Evolutionary conservation across 2,797 vertebrate genomes (phyloP).

Genomic region (Lindbergichthys nudifrons): DNA sequence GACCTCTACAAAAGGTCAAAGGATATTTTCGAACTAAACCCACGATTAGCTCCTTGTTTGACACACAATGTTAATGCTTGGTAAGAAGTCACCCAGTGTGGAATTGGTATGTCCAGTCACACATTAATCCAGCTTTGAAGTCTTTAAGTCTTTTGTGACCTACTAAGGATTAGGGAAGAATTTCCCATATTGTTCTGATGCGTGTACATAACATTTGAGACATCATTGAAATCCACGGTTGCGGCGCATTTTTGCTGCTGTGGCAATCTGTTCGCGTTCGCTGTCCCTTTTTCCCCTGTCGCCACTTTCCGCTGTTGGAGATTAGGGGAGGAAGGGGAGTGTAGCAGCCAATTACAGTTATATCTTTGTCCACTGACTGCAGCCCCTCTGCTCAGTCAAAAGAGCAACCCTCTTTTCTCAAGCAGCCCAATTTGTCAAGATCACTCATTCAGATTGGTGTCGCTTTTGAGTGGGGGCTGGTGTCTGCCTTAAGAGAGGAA

Average conservation of each 20-base stretch:
- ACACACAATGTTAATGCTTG: conserved; percentile 76
- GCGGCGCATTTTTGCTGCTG: conserved; percentile 48
- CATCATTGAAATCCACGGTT: conserved; percentile 45
- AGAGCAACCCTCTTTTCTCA: conserved; percentile 51
- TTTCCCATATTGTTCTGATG: conserved; percentile 71
- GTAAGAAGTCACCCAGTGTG: conserved; percentile 77
- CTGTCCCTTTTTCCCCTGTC: conserved; percentile 49
- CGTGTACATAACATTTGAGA: conserved; percentile 61
- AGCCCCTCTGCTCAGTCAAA: conserved; percentile 62
- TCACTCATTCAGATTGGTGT: conserved; percentile 81
- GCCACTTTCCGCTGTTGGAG: conserved; percentile 58
- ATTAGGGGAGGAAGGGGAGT: conserved; percentile 70
- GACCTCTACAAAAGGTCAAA: conserved; percentile 82
- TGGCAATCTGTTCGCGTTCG: conserved; percentile 39
- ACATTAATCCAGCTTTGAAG: conserved; percentile 82
- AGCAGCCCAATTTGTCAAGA: conserved; percentile 81
- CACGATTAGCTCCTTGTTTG: conserved; percentile 81
- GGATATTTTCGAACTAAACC: conserved; percentile 82
- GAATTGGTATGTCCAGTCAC: conserved; percentile 80
- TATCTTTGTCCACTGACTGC: conserved; percentile 78
- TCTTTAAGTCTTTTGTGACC: conserved; percentile 78
- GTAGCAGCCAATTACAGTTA: conserved; percentile 80
- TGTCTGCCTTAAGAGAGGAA: conserved; percentile 58
- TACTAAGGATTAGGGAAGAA: conserved; percentile 72
- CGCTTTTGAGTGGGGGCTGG: conserved; percentile 58